Percentiles rank a stretch among this genome's conserved stretches.
phyloP scores from a whole-genome alignment of 2,888 invertebrate species.

The Ophraella communa region DNA sequence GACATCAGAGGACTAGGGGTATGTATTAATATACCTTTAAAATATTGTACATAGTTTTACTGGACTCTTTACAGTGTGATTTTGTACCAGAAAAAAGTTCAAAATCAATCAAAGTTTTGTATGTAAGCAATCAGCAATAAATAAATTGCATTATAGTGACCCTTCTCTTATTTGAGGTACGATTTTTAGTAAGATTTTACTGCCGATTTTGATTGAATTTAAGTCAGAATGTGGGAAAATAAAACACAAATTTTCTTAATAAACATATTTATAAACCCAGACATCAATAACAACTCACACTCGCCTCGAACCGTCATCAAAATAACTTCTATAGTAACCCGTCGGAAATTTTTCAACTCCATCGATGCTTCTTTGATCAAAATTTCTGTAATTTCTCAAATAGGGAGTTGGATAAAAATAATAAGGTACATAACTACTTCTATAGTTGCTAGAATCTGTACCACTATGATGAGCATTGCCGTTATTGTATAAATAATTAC shows the following conservation, averaged over 20 bases:
- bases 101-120: too few relatives aligned
- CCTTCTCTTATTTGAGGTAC: too few relatives aligned
- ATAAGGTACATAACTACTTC: not conserved
- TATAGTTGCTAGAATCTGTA: not conserved
- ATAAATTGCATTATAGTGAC: too few relatives aligned
- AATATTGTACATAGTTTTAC: too few relatives aligned
- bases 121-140: too few relatives aligned
- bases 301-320: constrained; percentile 10
- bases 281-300: not conserved
- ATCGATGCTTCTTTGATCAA: not conserved
- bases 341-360: not conserved
- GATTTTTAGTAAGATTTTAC: too few relatives aligned
- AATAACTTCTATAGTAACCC: constrained; percentile 18
- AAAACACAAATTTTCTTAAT: not conserved
- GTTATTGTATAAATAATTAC: not conserved
- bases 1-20: too few relatives aligned
- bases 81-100: too few relatives aligned
- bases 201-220: too few relatives aligned
- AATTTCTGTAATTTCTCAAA: not conserved
- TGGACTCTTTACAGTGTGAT: too few relatives aligned
- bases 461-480: not conserved
- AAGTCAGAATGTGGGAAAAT: too few relatives aligned
- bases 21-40: too few relatives aligned
- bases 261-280: not conserved
- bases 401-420: not conserved